Percentiles rank a stretch among this genome's conserved stretches.
These are phyloP conservation scores for Beroe forskalii DNA, from an alignment of 37 sponge, comb jelly and placozoan species.

Conservation along the genomic window DNA sequence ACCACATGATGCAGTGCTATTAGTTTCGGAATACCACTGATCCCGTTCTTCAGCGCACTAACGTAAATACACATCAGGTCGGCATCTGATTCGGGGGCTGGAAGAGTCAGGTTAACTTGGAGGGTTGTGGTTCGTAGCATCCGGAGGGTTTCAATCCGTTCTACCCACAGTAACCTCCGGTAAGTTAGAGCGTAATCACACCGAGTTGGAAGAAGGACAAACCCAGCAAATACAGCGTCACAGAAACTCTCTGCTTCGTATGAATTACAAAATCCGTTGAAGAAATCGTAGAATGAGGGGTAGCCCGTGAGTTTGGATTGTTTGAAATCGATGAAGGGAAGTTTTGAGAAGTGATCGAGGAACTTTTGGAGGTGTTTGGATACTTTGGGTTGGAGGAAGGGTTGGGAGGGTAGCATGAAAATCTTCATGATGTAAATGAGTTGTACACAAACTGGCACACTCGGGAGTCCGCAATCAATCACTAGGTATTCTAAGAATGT, in stretches of 20 bases:
- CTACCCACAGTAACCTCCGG: conserved; percentile 31
- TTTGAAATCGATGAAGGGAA: conserved; percentile 48
- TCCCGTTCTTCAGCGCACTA: conserved; percentile 30
- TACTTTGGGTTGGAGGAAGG: conserved; percentile 28
- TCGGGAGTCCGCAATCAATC: not conserved
- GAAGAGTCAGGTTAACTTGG: not conserved
- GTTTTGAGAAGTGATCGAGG: not conserved
- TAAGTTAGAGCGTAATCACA: conserved; percentile 43
- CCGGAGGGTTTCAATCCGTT: conserved; percentile 29
- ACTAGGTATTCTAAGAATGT: not conserved
- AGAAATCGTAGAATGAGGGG: conserved; percentile 46
- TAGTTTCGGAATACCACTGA: conserved; percentile 6
- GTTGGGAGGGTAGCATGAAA: conserved; percentile 46
- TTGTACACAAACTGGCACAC: not conserved
- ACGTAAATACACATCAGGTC: conserved; percentile 45
- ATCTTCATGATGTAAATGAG: conserved; percentile 29
- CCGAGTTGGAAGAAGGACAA: conserved; percentile 38
- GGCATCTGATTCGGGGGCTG: conserved; percentile 27
- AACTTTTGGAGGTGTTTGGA: not conserved
- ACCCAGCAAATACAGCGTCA: conserved; percentile 63
- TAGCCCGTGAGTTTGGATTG: conserved; percentile 23
- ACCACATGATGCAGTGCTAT: conserved; percentile 62
- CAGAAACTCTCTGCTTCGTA: conserved; percentile 50
- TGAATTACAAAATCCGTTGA: not conserved
- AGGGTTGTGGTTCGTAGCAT: not conserved